Evolutionary conservation across 2,888 invertebrate genomes (phyloP).

Genomic region (Andrena haemorrhoa): DNA sequence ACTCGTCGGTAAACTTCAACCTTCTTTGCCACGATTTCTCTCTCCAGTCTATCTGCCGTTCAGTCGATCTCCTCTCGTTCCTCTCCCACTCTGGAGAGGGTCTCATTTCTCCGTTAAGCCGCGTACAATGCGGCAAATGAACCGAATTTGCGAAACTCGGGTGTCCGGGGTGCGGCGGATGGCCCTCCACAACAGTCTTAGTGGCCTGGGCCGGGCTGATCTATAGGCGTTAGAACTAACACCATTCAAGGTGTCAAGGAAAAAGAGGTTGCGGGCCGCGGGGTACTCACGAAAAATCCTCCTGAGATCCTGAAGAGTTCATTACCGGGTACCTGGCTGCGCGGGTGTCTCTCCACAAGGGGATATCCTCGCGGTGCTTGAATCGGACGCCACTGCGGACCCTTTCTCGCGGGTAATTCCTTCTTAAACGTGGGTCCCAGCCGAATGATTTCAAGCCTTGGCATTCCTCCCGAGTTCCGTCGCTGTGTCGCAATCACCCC

Average conservation of each 20-base stretch:
- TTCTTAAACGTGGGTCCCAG: constrained; percentile 40
- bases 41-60: constrained; percentile 53
- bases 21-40: constrained; percentile 81
- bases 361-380: constrained; percentile 52
- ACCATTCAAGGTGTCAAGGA: constrained; percentile 83
- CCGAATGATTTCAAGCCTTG: constrained; percentile 13
- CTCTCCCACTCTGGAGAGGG: constrained; percentile 74
- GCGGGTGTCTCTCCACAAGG: constrained; percentile 42
- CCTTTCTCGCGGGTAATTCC: constrained; percentile 56
- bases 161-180: constrained; percentile 66
- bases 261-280: constrained; percentile 72
- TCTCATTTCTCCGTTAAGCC: constrained; percentile 82
- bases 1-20: constrained; percentile 84
- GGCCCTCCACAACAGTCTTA: constrained; percentile 75
- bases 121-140: constrained; percentile 84
- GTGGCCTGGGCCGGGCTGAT: constrained; percentile 72
- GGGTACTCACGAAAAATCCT: constrained; percentile 74
- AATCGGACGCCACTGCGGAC: constrained; percentile 61
- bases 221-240: constrained; percentile 84
- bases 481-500: not conserved
- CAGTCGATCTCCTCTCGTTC: constrained; percentile 49
- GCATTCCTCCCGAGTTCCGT: constrained; percentile 30
- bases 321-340: constrained; percentile 76
- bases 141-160: constrained; percentile 84
- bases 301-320: constrained; percentile 73